Percentiles rank a stretch among this genome's conserved stretches.
Conservation (phyloP, 1,140 invertebrate genomes). For the Dendrolimus punctatus region DNA sequence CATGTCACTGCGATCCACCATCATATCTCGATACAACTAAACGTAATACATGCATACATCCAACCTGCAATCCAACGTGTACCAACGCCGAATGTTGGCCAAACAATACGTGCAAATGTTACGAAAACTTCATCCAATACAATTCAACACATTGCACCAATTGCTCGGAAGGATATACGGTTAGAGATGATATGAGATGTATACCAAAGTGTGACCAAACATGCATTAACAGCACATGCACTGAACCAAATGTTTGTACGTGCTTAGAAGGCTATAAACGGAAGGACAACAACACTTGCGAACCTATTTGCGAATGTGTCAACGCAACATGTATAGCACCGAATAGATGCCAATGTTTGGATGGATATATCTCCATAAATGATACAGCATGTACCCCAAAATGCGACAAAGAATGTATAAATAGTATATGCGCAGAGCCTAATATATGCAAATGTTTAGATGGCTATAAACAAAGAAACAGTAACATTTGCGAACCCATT, state of each 20-base stretch:
- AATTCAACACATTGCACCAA: slow-evolving; percentile 41
- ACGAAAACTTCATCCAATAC: slow-evolving; percentile 31
- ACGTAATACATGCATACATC: slow-evolving; percentile 47
- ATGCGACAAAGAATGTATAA: slow-evolving; percentile 38
- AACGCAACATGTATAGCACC: slow-evolving; percentile 27
- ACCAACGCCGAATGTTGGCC: slow-evolving; percentile 64
- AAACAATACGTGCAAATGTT: slow-evolving; percentile 66
- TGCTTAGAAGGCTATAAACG: slow-evolving; percentile 44
- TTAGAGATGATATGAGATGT: slow-evolving; percentile 38
- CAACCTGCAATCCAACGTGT: slow-evolving; percentile 65
- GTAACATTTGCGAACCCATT: slow-evolving; percentile 53
- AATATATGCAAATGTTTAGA: slow-evolving; percentile 68
- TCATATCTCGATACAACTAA: slow-evolving; percentile 21
- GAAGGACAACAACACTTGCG: slow-evolving; percentile 22
- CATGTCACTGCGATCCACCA: slow-evolving; percentile 65
- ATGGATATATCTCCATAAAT: slow-evolving; percentile 39
- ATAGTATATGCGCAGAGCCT: slow-evolving; percentile 74
- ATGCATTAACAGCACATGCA: slow-evolving; percentile 67
- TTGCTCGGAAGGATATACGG: slow-evolving; percentile 26
- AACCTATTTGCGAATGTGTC: slow-evolving; percentile 17
- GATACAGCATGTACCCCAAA: slow-evolving; percentile 17
- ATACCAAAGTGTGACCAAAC: slow-evolving; percentile 49
- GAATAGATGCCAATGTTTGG: slow-evolving; percentile 36
- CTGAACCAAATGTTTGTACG: slow-evolving; percentile 62
- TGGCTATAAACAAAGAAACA: slow-evolving; percentile 29